Conservation (phyloP, 2,888 invertebrate genomes). For the Drosophila merina region DNA sequence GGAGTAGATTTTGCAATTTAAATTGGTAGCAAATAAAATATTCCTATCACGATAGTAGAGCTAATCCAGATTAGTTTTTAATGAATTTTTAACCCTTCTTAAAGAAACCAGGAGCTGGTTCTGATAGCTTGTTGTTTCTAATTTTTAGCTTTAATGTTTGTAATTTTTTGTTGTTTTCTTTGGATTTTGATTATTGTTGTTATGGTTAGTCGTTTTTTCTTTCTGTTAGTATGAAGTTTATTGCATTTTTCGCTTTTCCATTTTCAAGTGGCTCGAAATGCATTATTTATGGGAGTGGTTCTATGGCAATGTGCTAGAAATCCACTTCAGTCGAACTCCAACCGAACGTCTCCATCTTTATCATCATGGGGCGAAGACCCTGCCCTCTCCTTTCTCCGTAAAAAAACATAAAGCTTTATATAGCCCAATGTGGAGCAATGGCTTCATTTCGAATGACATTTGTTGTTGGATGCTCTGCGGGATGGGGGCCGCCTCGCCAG, state of each 20-base stretch:
- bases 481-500: slow-evolving; percentile 45
- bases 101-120: slow-evolving; percentile 15
- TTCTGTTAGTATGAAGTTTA: slow-evolving; percentile 51
- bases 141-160: slow-evolving; percentile 53
- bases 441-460: slow-evolving; percentile 75
- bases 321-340: slow-evolving; percentile 59
- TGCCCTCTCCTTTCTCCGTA: background rate
- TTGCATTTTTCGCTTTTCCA: slow-evolving; percentile 53
- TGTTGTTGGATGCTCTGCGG: slow-evolving; percentile 68
- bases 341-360: slow-evolving; percentile 46
- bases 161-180: slow-evolving; percentile 60
- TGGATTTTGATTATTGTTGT: slow-evolving; percentile 20
- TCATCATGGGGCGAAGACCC: slow-evolving; percentile 61
- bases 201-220: slow-evolving; percentile 6
- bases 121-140: slow-evolving; percentile 16
- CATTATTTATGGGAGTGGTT: slow-evolving; percentile 72
- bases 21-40: background rate
- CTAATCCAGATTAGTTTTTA: background rate
- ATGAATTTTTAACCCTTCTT: background rate
- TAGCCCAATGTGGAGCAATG: slow-evolving; percentile 68
- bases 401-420: background rate
- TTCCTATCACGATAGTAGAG: too few relatives aligned
- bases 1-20: background rate
- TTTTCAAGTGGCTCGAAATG: slow-evolving; percentile 68
- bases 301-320: slow-evolving; percentile 67